Base-by-base conservation (phyloP, 2,797 vertebrate species). In the Danio jaintianensis region DNA sequence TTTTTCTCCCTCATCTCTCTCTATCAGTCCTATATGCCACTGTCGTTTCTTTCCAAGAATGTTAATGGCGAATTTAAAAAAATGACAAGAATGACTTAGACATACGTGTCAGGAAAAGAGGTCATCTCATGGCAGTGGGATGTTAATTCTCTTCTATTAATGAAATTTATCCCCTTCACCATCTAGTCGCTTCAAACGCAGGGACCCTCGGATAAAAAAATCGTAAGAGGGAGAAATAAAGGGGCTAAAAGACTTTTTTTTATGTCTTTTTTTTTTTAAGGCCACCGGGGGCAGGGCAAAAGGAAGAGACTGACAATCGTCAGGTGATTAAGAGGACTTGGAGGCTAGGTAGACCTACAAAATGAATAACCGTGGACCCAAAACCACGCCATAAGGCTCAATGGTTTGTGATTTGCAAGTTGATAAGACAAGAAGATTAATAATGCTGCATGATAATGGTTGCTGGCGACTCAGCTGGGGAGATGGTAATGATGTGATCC, bases 381-480 rank as follows among this genome's bases (percentile, higher is more conserved):
- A 96, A 97, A 98, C 96, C 94, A 96, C 93, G 96, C 97, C 97
- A 98, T 96, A 96, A 98, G 97, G 96, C 97, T 97, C 95, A 95
- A 97, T 96, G 96, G 95, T 96, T 98, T 98, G 96, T 97, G 97
- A 99, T 98, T 98, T 98, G 97, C 97, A 98, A 98, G 97, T 98
- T 99, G 97, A 99, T 98, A 98, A 98, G 97, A 98, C 97, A 98
- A 98, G 97, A 98, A 98, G 97, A 98, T 99, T 98, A 98, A 98
- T 98, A 98, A 98, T 97, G 96, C 96, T 93, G 95, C 96, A 95
- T 97, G 95, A 96, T 98, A 98, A 98, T 97, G 96, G 96, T 95
- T 96, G 96, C 95, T 95, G 96, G 94, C 95, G 94, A 96, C 96
- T 96, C 97, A 97, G 97, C 97, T 98, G 96, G 97, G 97, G 96